phyloP scores from a whole-genome alignment of 1,140 invertebrate species.

The Leucophenga varia region DNA sequence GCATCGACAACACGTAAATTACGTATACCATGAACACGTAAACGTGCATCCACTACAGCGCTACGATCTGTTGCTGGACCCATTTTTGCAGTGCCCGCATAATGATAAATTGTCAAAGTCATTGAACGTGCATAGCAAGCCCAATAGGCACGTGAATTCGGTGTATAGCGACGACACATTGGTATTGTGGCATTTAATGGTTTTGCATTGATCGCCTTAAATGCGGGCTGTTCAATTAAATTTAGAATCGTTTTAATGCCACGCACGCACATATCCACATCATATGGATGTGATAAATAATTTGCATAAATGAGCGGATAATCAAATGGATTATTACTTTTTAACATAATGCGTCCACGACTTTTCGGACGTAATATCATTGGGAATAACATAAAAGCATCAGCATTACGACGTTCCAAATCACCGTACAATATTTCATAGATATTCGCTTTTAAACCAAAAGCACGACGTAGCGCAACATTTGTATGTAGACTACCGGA shows the following conservation, averaged over 20 bases:
- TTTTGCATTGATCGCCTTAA: slow-evolving; percentile 62
- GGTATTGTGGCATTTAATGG: slow-evolving; percentile 64
- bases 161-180: slow-evolving; percentile 63
- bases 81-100: slow-evolving; percentile 86
- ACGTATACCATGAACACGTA: slow-evolving; percentile 68
- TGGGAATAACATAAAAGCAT: slow-evolving; percentile 66
- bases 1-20: slow-evolving; percentile 73
- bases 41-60: slow-evolving; percentile 70
- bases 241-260: slow-evolving; percentile 64
- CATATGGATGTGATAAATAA: slow-evolving; percentile 66
- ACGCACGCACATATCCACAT: slow-evolving; percentile 65
- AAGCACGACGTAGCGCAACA: slow-evolving; percentile 56
- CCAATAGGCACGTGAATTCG: slow-evolving; percentile 69
- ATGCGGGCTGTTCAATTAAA: slow-evolving; percentile 61
- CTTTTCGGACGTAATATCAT: slow-evolving; percentile 75
- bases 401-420: slow-evolving; percentile 62
- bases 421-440: slow-evolving; percentile 58
- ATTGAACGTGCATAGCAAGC: slow-evolving; percentile 68
- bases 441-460: slow-evolving; percentile 61
- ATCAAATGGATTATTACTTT: slow-evolving; percentile 66
- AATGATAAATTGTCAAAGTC: slow-evolving; percentile 77
- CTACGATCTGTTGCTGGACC: slow-evolving; percentile 65
- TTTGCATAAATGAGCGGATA: slow-evolving; percentile 81
- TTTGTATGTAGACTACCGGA: slow-evolving; percentile 59
- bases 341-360: slow-evolving; percentile 68